A percentile compares a stretch with the other conserved stretches of the same genome.
Conservation (phyloP, 2,888 invertebrate species). For the Drosophila histrio region DNA sequence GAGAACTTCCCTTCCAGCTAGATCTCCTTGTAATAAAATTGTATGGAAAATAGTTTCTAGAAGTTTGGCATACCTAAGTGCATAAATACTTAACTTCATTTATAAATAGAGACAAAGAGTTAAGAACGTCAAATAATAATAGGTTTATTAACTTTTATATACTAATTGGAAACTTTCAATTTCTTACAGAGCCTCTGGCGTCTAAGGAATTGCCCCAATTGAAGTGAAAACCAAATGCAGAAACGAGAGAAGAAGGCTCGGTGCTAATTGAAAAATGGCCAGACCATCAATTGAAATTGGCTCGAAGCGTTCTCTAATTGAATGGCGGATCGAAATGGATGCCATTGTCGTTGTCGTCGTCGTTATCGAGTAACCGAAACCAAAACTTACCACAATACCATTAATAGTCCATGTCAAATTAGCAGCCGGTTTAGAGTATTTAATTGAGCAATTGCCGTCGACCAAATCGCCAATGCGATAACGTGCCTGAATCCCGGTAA, state of each 20-base stretch:
- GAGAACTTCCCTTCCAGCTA: too few species aligned
- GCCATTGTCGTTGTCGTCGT: conserved; percentile 3
- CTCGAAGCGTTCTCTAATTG: conserved; percentile 51
- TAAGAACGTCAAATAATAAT: background rate
- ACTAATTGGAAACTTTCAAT: background rate
- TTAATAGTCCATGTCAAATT: conserved; percentile 87
- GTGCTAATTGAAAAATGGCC: conserved; percentile 73
- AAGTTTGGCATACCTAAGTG: too few species aligned
- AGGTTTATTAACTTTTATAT: background rate
- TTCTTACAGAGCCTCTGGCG: background rate
- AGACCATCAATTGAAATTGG: conserved; percentile 69
- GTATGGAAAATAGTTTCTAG: background rate
- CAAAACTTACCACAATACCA: conserved; percentile 84
- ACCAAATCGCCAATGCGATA: conserved; percentile 86
- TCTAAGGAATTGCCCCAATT: conserved; percentile 3
- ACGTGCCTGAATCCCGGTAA: conserved; percentile 85
- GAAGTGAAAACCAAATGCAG: conserved; percentile 24
- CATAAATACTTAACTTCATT: too few species aligned
- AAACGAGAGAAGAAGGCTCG: conserved; percentile 15
- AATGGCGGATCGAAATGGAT: conserved; percentile 34
- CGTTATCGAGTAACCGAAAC: conserved; percentile 50
- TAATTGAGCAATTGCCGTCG: conserved; percentile 86
- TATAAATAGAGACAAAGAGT: too few species aligned
- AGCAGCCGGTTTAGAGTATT: conserved; percentile 86
- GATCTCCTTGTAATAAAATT: background rate